Base-by-base conservation (phyloP, 2,113 vertebrate genomes). In the Chelonoidis abingdonii region DNA sequence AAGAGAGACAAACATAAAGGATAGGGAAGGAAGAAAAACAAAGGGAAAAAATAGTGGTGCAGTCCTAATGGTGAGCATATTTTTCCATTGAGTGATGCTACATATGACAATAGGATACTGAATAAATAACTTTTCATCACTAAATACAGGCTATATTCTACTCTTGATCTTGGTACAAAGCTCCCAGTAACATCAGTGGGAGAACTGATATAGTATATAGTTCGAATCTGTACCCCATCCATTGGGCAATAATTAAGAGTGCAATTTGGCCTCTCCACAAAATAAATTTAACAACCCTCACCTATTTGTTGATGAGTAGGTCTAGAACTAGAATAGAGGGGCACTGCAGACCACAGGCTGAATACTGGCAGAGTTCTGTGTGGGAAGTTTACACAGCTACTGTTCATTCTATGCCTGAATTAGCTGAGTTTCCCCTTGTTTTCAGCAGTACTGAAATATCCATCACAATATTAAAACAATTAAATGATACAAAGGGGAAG, bases 61-160 rank as follows among this genome's bases (percentile, higher is more conserved):
- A 16, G 44, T 54, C 47, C 35, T 84, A n/a, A 59, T 59, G 12
- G 11, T 59, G 47, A 13, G 50, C 53, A 41, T 50, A 84, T 27
- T 57, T 76, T 80, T 31, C 57, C 38, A 22, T 59, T 25, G 27
- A 50, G 24, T 19, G n/a, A 35, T 72, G 3, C 13, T 29, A 80
- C 85, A 24, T 50, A 38, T 1, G 1, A 3, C 27, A 84, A 84
- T 0, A 0, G 49, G 2, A 9, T 10, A 59, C 16, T 80, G 76
- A 88, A 69, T 0, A 0, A 84, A 79, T 8, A 9, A 80, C 62
- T 47, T 19, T 78, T 24, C 31, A 11, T 84, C 62, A 31, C 41
- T 44, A 24, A 53, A n/a, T 1, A 41, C 27, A 8, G 47, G 44
- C 65, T 93, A 81, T 79, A 85, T 14, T 83, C 65, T 21, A n/a